Percentiles rank a stretch among this genome's conserved stretches.
phyloP scores from a whole-genome alignment of 1,140 invertebrate species.

The Alviniconcha marisindica region DNA sequence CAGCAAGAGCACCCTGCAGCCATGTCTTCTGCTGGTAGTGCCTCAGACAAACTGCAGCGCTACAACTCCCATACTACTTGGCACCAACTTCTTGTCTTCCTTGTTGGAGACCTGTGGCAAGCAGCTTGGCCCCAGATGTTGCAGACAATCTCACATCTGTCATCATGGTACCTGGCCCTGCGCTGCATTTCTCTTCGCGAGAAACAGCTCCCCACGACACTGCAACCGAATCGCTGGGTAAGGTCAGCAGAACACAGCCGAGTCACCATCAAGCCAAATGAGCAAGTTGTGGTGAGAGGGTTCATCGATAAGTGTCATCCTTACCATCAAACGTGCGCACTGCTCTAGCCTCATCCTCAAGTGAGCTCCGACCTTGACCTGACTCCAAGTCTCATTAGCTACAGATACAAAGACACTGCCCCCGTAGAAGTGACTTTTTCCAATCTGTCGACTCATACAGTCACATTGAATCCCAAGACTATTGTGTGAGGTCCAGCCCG shows the following conservation, averaged over 20 bases:
- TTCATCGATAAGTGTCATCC: neutral
- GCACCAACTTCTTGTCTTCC: conserved; percentile 42
- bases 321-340: neutral
- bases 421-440: neutral
- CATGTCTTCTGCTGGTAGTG: neutral
- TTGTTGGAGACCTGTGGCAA: conserved; percentile 29
- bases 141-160: conserved; percentile 39
- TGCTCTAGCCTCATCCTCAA: neutral
- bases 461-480: neutral
- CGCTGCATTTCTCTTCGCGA: neutral
- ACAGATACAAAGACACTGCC: neutral
- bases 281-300: neutral
- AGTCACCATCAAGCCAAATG: neutral
- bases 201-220: neutral
- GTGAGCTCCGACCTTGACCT: neutral
- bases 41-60: neutral
- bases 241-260: neutral
- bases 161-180: conserved; percentile 28
- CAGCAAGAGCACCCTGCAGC: neutral
- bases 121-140: conserved; percentile 41
- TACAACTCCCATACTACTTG: neutral
- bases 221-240: neutral
- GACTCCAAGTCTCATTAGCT: conserved; percentile 8
- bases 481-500: conserved; percentile 18
- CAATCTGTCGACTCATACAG: conserved; percentile 21